A percentile compares a stretch with the other conserved stretches of the same genome.
phyloP scores from a whole-genome alignment of 2,797 vertebrate genomes.

The Parauchenoglanis ngamensis region DNA sequence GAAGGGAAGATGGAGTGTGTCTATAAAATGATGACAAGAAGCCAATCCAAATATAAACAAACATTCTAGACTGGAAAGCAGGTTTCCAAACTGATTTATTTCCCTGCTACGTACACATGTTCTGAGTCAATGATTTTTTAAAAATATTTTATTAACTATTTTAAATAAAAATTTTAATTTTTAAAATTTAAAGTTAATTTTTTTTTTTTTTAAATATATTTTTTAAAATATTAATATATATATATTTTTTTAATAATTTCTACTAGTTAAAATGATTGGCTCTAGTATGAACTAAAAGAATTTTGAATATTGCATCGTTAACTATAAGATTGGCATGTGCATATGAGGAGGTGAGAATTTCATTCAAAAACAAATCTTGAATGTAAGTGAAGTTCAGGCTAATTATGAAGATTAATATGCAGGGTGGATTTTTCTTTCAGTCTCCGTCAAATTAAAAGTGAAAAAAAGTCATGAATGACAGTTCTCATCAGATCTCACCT shows the following conservation, averaged over 20 bases:
- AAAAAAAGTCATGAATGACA: neutral
- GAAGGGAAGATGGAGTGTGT: neutral
- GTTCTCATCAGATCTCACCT: conserved; percentile 76
- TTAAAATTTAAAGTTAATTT: too few species aligned
- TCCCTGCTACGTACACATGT: neutral
- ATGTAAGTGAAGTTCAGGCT: neutral
- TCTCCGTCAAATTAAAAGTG: neutral
- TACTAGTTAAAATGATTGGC: too few species aligned
- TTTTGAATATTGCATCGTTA: neutral
- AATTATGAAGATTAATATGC: neutral
- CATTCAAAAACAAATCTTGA: neutral
- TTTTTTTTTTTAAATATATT: too few species aligned
- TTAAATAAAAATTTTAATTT: too few species aligned
- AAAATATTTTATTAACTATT: neutral
- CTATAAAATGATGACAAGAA: neutral
- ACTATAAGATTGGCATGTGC: neutral
- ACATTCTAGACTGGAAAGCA: neutral
- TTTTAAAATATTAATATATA: too few species aligned
- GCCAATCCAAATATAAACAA: neutral
- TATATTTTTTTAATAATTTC: neutral
- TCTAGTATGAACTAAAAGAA: neutral
- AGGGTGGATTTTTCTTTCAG: neutral
- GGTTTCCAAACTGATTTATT: neutral
- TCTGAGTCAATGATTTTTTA: neutral
- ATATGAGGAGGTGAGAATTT: neutral